Evolutionary conservation across 2,888 invertebrate genomes (phyloP), one percentile per base, ranked within the genome.

Genomic region (Camponotus fellah): DNA sequence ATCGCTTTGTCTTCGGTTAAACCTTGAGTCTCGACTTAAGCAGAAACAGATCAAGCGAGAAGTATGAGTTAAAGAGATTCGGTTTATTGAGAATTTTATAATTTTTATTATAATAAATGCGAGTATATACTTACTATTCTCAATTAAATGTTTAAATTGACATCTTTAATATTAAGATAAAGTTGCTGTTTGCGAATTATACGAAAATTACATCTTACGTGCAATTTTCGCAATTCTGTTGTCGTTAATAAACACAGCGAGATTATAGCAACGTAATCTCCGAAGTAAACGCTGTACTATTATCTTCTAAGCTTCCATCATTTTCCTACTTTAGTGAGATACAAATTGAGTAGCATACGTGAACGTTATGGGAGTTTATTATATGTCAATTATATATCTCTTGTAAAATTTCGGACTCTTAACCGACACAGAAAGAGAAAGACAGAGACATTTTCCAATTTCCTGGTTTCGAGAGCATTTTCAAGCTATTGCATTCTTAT

Each of bases 1-100:
- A 72, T 58, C 3, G 60, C 43, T 74, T 74, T 74, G 60, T 74
- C 60, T 74, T 32, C 17, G n/a, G 60, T 74, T 56, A 43, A 74
- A 74, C 72, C 72, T 74, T 60, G 60, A 21, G 3, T 17, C 10
- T 72, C 17, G 9, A 0, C 6, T 58, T 26, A 58, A 72, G 40
- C 5, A 72, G 17, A 72, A 72, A 2, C 40, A 5, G 6, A 43
- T 72, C 26, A 32, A 43, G 40, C 6, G 26, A 3, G 21, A 60
- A 43, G 43, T 3, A 12, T 49, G 1, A 17, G 32, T 46, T 58
- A 12, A 37, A 32, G 60, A 74, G 6, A 26, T 17, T 21, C 12
- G 12, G 0, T 58, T 58, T 40, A 60, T 2, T 60, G 10, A 72
- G 40, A 40, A 17, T 6, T 72, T 26, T 58, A 58, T 58, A 17